Conservation (phyloP, 2,888 invertebrate genomes). For the Rhyacophila evoluta region DNA sequence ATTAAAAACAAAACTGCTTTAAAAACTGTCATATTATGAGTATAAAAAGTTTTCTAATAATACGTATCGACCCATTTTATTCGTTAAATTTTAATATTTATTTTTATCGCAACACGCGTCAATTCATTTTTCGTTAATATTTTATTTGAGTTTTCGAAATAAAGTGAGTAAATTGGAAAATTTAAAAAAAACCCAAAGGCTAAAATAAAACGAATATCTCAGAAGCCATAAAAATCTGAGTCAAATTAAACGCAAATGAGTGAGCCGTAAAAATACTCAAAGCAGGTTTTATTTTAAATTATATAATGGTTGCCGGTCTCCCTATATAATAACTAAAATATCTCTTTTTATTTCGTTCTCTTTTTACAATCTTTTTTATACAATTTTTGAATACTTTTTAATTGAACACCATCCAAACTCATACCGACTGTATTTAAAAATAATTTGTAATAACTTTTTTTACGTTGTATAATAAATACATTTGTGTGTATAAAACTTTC, state of each 20-base stretch:
- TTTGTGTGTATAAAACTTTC: no score
- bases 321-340: constrained; percentile 18
- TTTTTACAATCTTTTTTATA: constrained; percentile 20
- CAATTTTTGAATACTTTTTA: constrained; percentile 12
- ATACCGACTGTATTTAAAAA: neutral
- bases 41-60: no score
- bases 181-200: neutral
- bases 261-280: neutral
- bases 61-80: no score
- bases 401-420: neutral
- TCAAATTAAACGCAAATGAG: constrained; percentile 9
- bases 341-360: neutral
- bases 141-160: neutral
- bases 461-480: no score
- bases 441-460: no score
- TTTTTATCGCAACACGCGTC: neutral
- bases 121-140: neutral
- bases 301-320: constrained; percentile 7
- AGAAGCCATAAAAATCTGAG: neutral
- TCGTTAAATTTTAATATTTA: no score
- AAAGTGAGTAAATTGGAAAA: neutral
- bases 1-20: no score
- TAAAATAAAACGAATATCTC: neutral
- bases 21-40: no score
- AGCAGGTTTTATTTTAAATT: constrained; percentile 22